Evolutionary conservation across 2,113 vertebrate genomes (phyloP).

Genomic region (Cyphomyrus plagiostoma): DNA sequence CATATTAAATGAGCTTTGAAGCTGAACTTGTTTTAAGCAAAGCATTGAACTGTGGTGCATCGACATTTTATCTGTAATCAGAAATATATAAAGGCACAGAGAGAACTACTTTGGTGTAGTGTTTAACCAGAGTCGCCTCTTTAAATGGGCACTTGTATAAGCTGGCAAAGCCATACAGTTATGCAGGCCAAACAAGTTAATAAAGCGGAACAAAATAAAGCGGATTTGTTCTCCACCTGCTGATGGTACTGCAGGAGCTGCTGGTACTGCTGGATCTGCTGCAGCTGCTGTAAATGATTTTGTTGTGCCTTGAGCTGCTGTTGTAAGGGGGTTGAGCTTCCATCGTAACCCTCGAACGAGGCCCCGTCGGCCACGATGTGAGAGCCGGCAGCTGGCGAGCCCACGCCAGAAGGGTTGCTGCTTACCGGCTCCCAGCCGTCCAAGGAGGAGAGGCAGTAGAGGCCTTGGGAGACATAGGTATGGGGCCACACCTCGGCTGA

Average conservation of each 20-base stretch:
- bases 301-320: conserved; percentile 62
- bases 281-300: conserved; percentile 63
- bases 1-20: neutral
- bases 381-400: conserved; percentile 80
- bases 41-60: neutral
- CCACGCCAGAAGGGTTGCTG: conserved; percentile 82
- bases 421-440: conserved; percentile 89
- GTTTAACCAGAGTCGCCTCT: neutral
- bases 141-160: neutral
- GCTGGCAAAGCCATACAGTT: neutral
- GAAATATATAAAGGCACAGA: neutral
- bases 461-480: conserved; percentile 92
- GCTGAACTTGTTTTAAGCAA: neutral
- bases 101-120: neutral
- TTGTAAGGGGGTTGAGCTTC: conserved; percentile 54
- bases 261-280: conserved; percentile 70
- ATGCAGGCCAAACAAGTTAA: neutral
- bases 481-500: conserved; percentile 89
- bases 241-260: conserved; percentile 70
- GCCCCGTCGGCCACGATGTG: conserved; percentile 58
- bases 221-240: conserved; percentile 46
- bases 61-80: neutral
- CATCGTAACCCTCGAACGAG: conserved; percentile 50
- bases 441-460: conserved; percentile 93
- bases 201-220: neutral